Base-by-base conservation (phyloP, 1,140 invertebrate genomes). In the Aphelenchoides fujianensis region DNA sequence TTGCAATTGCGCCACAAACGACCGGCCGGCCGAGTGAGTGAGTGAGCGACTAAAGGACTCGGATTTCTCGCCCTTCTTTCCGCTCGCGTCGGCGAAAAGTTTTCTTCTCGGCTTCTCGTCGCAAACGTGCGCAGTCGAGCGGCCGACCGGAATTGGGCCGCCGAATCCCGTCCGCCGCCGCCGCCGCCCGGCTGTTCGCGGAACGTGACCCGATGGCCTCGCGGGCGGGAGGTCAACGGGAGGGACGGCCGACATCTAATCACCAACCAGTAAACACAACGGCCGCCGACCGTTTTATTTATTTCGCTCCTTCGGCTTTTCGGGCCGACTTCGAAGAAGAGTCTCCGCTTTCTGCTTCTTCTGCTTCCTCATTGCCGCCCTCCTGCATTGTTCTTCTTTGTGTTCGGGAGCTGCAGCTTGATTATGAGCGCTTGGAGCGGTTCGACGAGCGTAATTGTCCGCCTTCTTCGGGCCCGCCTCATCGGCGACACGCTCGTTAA, bases 201-300 rank as follows among this genome's bases (percentile, higher is more conserved):
- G 63, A 30, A 48, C 23, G 41, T 48, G 41, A 48, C 41, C 41
- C 41, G n/a, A n/a, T n/a, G n/a, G n/a, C n/a, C n/a, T n/a, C n/a
- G 12, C 23, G 41, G 23, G 23, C 12, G 12, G 41, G 41, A 48
- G 41, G 41, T 48, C 41, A 23, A 48, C 41, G 23, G 12, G 23
- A 12, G 41, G n/a, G n/a, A n/a, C n/a, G n/a, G n/a, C n/a, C n/a
- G n/a, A n/a, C 41, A 48, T 48, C 41, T 48, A 48, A 48, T 48
- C 41, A 48, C 41, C 41, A 48, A 12, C 41, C 41, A 48, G 23
- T 48, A 48, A 48, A 48, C 41, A 48, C 41, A 48, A 48, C 41
- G 12, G 23, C 12, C n/a, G n/a, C 23, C 23, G 12, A 16, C 23
- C 12, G 41, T 48, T 48, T 48, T 48, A 48, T 48, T 48, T 48